Percentiles rank a stretch among this genome's conserved stretches.
Evolutionary conservation across 1,140 invertebrate species (phyloP).

Genomic region (Mizuhopecten yessoensis): DNA sequence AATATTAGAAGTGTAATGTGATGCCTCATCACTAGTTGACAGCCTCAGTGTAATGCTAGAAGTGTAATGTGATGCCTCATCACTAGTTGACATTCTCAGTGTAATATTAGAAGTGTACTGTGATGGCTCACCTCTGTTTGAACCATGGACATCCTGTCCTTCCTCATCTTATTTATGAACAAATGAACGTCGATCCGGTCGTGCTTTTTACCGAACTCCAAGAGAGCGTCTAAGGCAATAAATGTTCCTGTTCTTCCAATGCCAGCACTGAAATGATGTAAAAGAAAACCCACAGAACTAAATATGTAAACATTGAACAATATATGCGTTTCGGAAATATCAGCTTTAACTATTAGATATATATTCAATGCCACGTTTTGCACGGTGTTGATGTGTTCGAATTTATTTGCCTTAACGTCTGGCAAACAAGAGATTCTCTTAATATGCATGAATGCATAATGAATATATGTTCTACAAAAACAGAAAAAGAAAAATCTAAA

Average conservation of each 20-base stretch:
- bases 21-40: no score
- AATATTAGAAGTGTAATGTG: no score
- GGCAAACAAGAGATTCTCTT: background rate
- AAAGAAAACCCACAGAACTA: background rate
- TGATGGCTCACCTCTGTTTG: background rate
- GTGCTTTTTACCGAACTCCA: background rate
- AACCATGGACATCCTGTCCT: background rate
- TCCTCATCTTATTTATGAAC: background rate
- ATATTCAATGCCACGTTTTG: background rate
- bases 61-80: no score
- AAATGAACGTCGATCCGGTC: background rate
- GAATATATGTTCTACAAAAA: no score
- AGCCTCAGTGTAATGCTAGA: no score
- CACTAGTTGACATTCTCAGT: no score
- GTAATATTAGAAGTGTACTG: no score
- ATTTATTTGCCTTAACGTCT: background rate
- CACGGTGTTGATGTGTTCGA: background rate
- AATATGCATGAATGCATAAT: no score
- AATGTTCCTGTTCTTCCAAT: background rate
- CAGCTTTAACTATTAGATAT: background rate
- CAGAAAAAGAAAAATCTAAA: no score
- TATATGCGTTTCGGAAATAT: no score
- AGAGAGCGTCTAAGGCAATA: background rate
- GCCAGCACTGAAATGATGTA: background rate
- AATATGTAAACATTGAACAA: no score